These are phyloP conservation scores for Drosophila fulvimacula DNA, from an alignment of 2,888 invertebrate genomes.

Conservation along the genomic window DNA sequence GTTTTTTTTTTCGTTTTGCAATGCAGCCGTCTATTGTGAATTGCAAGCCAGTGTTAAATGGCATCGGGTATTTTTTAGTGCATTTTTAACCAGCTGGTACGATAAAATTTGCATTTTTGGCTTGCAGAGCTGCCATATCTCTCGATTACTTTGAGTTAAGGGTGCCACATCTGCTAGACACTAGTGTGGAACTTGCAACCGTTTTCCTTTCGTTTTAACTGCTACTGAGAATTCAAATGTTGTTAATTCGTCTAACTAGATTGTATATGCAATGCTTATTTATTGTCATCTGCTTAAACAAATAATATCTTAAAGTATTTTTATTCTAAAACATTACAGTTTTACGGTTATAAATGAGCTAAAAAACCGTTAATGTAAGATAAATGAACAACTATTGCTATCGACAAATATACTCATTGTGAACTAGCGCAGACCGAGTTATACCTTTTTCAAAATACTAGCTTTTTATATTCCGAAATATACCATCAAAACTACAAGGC, in stretches of 20 bases:
- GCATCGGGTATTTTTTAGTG: slow-evolving; percentile 32
- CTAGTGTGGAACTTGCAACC: not conserved
- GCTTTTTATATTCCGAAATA: not conserved
- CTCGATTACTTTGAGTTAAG: not conserved
- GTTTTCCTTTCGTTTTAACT: too few species aligned
- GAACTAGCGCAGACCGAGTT: not conserved
- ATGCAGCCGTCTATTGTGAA: slow-evolving; percentile 20
- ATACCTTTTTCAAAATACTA: not conserved
- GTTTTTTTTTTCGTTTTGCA: slow-evolving; percentile 5
- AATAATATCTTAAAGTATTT: not conserved
- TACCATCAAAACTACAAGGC: not conserved
- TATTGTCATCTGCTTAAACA: not conserved
- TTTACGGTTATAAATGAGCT: not conserved
- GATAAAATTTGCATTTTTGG: not conserved
- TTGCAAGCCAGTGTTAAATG: slow-evolving; percentile 17
- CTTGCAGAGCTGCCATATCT: not conserved
- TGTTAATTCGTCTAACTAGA: not conserved
- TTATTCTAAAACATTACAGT: not conserved
- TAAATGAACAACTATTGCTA: not conserved
- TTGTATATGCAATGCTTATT: not conserved
- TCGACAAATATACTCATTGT: not conserved
- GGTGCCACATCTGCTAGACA: not conserved
- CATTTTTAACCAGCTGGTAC: slow-evolving; percentile 14
- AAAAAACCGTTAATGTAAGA: not conserved
- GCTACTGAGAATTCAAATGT: too few species aligned